A percentile compares a stretch with the other conserved stretches of the same genome.
These are phyloP conservation scores for Drosophila differens DNA, from an alignment of 2,888 invertebrate genomes.

Conservation along the genomic window DNA sequence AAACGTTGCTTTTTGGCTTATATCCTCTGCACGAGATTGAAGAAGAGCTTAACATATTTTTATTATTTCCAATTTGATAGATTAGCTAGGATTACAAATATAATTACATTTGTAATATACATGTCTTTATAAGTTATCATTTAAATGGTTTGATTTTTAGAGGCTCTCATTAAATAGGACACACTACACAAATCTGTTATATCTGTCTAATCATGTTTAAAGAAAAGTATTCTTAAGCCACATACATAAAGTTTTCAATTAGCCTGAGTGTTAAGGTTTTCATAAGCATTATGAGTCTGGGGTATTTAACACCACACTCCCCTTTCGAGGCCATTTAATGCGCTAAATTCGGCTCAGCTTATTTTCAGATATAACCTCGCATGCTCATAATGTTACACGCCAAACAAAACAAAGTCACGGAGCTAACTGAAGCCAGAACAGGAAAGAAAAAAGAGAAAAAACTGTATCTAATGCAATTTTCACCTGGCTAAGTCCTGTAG, in stretches of 20 bases:
- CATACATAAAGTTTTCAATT: conserved; percentile 31
- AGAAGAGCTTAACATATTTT: not conserved
- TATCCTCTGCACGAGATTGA: not conserved
- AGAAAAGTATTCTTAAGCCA: not conserved
- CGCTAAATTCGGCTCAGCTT: conserved; percentile 43
- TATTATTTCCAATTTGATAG: not conserved
- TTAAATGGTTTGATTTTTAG: not conserved
- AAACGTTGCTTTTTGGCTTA: conserved; percentile 1
- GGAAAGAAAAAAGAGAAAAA: not conserved
- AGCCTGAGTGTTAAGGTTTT: conserved; percentile 47
- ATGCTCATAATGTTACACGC: conserved; percentile 57
- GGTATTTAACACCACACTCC: not conserved
- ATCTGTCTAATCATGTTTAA: not conserved
- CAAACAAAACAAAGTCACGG: conserved; percentile 33
- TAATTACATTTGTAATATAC: not conserved
- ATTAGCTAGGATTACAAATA: not conserved
- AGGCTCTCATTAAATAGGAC: not conserved
- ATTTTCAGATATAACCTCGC: conserved; percentile 55
- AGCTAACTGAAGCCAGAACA: conserved; percentile 9
- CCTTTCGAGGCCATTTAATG: conserved; percentile 7
- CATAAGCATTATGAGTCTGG: conserved; percentile 24
- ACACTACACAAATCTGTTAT: not conserved
- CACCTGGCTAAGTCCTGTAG: conserved; percentile 45
- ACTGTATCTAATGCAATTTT: conserved; percentile 74
- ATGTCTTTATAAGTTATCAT: not conserved